phyloP scores from a whole-genome alignment of 2,797 vertebrate genomes.

The Ptychadena robeensis region DNA sequence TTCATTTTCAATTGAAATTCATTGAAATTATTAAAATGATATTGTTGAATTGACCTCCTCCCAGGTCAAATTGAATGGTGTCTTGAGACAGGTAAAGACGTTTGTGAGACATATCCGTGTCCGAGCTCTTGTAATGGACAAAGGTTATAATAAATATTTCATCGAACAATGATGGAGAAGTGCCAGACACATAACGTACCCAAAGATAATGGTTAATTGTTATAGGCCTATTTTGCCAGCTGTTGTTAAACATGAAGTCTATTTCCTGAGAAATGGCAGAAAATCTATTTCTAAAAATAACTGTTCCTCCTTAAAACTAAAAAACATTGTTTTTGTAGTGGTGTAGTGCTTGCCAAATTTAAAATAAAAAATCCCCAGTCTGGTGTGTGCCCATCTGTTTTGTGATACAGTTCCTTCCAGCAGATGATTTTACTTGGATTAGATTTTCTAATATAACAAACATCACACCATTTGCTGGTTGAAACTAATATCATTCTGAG shows the following conservation, averaged over 20 bases:
- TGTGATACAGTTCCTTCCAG: not conserved
- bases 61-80: not conserved
- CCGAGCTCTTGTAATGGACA: conserved; percentile 68
- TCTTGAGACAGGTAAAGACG: conserved; percentile 26
- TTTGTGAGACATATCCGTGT: conserved; percentile 16
- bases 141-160: conserved; percentile 82
- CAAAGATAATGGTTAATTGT: conserved; percentile 83
- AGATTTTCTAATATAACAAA: not conserved
- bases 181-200: conserved; percentile 80
- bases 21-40: no score
- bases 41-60: no score
- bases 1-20: no score
- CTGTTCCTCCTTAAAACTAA: conserved; percentile 71
- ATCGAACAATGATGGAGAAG: conserved; percentile 81
- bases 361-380: not conserved
- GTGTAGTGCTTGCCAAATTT: not conserved
- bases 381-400: not conserved
- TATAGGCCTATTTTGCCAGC: conserved; percentile 81
- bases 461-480: not conserved
- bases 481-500: not conserved
- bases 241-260: conserved; percentile 82
- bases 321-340: conserved; percentile 25
- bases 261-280: conserved; percentile 81
- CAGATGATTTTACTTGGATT: not conserved
- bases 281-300: conserved; percentile 79